Evolutionary conservation across 1,140 invertebrate genomes (phyloP).

Genomic region (Stegodyphus dumicola): DNA sequence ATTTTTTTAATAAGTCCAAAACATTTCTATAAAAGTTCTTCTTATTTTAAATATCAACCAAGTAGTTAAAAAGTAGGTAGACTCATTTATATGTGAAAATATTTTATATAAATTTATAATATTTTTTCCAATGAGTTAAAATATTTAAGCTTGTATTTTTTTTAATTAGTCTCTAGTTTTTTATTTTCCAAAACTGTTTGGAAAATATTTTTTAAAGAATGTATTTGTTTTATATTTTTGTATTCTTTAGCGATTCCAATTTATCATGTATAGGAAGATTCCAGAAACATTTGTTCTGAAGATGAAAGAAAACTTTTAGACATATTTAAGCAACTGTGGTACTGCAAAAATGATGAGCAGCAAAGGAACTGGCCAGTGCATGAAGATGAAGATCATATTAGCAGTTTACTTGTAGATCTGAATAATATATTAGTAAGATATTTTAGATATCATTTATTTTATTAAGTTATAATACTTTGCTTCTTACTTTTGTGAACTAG

Average conservation of each 20-base stretch:
- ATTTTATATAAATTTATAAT: too few species aligned
- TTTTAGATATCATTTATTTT: background rate
- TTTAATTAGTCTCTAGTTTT: too few species aligned
- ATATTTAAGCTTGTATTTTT: too few species aligned
- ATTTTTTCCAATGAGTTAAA: too few species aligned
- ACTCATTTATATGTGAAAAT: too few species aligned
- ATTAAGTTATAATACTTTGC: too few species aligned
- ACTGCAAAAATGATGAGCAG: constrained; percentile 91
- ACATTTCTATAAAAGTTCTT: too few species aligned
- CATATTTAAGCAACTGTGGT: constrained; percentile 74
- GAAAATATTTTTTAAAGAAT: background rate
- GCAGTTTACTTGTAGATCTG: constrained; percentile 83
- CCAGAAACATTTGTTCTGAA: constrained; percentile 38
- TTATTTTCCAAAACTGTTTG: background rate
- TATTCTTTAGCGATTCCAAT: background rate
- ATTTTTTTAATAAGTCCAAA: too few species aligned
- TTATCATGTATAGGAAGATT: constrained; percentile 21
- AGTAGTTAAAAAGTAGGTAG: too few species aligned
- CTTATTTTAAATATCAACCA: too few species aligned
- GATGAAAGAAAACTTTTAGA: constrained; percentile 49
- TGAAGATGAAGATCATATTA: constrained; percentile 89
- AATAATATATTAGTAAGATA: constrained; percentile 83
- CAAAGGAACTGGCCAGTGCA: constrained; percentile 93
- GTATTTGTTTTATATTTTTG: background rate
- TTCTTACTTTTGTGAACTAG: too few species aligned